These are phyloP conservation scores for Tetramorium parvispinum DNA, from an alignment of 1,140 invertebrate species.

Conservation along the genomic window DNA sequence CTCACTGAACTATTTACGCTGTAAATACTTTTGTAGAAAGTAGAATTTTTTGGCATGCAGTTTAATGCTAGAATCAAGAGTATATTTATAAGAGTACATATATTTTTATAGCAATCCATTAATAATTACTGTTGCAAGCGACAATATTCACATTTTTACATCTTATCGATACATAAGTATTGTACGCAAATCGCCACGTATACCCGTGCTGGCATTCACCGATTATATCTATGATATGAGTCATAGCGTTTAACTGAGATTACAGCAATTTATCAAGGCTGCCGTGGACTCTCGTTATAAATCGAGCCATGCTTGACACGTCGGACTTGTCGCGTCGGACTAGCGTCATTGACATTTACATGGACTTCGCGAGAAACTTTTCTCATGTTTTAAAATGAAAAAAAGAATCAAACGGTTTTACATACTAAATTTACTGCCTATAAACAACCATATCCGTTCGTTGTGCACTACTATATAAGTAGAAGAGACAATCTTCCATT, in stretches of 20 bases:
- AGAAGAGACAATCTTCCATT: background rate
- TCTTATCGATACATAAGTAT: background rate
- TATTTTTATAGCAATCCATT: background rate
- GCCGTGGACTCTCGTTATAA: constrained; percentile 44
- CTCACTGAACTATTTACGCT: too few relatives aligned
- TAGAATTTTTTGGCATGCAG: background rate
- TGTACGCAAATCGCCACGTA: background rate
- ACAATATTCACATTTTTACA: background rate
- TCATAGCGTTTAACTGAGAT: constrained; percentile 67
- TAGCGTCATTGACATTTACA: constrained; percentile 3
- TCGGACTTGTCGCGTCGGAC: background rate
- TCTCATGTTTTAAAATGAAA: background rate
- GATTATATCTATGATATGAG: constrained; percentile 57
- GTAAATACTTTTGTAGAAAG: background rate
- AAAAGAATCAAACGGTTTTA: background rate
- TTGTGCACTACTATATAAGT: too few relatives aligned
- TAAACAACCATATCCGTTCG: background rate
- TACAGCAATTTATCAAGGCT: constrained; percentile 65
- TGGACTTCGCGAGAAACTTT: background rate
- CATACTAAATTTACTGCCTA: background rate
- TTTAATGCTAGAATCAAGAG: background rate
- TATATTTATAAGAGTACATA: too few relatives aligned
- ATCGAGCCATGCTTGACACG: background rate
- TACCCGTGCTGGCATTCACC: background rate
- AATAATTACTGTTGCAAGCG: background rate